These are phyloP conservation scores for Geophilus truncorum DNA, from an alignment of 2,888 invertebrate genomes.

Conservation along the genomic window DNA sequence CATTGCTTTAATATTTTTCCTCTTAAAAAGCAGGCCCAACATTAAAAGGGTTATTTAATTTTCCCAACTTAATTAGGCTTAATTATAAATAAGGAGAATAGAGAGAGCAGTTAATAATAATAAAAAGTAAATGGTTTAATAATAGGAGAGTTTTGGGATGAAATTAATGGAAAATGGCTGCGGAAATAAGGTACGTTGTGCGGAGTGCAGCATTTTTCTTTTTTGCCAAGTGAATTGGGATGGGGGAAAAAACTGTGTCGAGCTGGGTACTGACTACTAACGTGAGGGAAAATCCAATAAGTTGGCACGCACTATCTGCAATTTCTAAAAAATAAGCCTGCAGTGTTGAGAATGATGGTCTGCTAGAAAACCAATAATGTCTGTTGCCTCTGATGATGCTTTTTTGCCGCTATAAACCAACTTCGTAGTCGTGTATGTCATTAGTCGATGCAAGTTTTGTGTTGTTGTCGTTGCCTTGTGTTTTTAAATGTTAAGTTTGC, in stretches of 20 bases:
- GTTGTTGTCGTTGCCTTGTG: neutral
- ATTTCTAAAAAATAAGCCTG: conserved; percentile 12
- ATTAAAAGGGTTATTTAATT: neutral
- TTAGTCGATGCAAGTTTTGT: neutral
- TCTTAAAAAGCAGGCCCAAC: neutral
- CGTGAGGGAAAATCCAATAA: conserved; percentile 15
- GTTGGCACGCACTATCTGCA: conserved; percentile 20
- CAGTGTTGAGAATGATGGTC: conserved; percentile 20
- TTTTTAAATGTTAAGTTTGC: too few relatives aligned
- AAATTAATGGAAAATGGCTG: neutral
- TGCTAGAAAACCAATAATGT: conserved; percentile 11
- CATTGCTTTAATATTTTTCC: neutral
- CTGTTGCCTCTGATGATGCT: conserved; percentile 7
- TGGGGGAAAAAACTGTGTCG: neutral
- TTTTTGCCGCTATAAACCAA: neutral
- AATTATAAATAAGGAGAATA: neutral
- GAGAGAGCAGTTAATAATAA: neutral
- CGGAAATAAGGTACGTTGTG: neutral
- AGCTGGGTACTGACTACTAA: conserved; percentile 8
- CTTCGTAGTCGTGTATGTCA: neutral
- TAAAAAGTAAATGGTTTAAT: neutral
- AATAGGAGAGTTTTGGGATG: neutral
- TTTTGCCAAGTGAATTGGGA: neutral
- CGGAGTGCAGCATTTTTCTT: neutral
- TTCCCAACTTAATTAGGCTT: neutral